Percentiles rank a stretch among this genome's conserved stretches.
Evolutionary conservation across 2,113 vertebrate species (phyloP).

Genomic region (Cygnus atratus): DNA sequence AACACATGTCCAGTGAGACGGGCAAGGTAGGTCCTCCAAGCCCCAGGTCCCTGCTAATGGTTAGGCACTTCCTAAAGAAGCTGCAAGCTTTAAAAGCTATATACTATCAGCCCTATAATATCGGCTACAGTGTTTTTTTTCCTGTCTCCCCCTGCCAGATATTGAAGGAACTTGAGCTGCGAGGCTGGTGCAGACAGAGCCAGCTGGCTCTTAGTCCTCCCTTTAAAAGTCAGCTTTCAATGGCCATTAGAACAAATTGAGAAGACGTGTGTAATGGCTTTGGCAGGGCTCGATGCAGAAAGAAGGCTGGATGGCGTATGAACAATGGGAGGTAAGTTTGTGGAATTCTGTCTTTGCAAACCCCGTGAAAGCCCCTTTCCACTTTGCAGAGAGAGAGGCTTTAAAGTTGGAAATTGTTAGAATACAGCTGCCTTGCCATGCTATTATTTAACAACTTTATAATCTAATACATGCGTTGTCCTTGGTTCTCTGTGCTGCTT

Average conservation of each 20-base stretch:
- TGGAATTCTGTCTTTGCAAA: no score
- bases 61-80: background rate
- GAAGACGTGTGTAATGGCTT: background rate
- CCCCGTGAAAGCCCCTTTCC: fast-evolving
- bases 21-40: background rate
- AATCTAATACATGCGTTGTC: fast-evolving
- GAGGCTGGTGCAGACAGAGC: background rate
- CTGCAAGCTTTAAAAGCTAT: background rate
- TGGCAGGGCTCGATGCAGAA: no score
- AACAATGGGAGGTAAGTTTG: fast-evolving
- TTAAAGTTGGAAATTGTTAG: background rate
- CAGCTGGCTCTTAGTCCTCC: background rate
- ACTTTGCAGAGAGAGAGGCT: background rate
- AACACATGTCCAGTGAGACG: background rate
- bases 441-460: no score
- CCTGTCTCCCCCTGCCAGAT: background rate
- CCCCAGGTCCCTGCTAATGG: background rate
- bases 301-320: background rate
- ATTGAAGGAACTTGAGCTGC: background rate
- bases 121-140: fast-evolving
- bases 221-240: no score
- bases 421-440: fast-evolving
- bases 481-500: fast-evolving
- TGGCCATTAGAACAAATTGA: background rate
- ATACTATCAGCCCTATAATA: no score